These are phyloP conservation scores for Hyalella azteca DNA, from an alignment of 2,888 invertebrate species.

Conservation along the genomic window DNA sequence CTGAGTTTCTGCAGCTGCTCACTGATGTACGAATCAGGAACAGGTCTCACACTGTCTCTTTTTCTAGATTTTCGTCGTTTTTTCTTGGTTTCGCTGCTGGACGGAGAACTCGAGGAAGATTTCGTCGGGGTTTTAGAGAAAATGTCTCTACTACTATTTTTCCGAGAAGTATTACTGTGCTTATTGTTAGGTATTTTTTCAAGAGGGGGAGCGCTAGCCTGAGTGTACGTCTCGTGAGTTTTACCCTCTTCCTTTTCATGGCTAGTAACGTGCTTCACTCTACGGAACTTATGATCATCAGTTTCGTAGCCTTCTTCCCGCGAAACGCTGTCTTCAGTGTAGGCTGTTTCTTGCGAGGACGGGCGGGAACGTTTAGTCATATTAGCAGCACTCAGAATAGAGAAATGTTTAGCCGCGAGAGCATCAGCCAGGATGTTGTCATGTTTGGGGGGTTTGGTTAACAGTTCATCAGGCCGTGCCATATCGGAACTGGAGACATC, in stretches of 20 bases:
- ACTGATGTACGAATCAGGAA: slow-evolving; percentile 2
- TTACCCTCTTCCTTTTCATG: not conserved
- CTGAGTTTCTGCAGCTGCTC: not conserved
- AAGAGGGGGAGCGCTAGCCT: slow-evolving; percentile 13
- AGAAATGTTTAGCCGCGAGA: slow-evolving; percentile 4
- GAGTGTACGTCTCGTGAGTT: not conserved
- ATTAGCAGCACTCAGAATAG: not conserved
- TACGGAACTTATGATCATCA: slow-evolving; percentile 4
- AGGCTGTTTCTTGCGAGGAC: slow-evolving; percentile 14
- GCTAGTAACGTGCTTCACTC: not conserved
- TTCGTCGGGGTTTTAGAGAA: not conserved
- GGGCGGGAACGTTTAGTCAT: not conserved
- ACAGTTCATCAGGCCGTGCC: not conserved
- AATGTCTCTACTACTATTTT: not conserved
- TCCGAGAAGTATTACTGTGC: not conserved
- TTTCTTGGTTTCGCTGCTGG: not conserved
- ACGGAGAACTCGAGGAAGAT: not conserved
- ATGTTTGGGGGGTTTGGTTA: not conserved
- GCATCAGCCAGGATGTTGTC: not conserved
- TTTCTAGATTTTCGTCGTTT: not conserved
- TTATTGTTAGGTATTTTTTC: not conserved
- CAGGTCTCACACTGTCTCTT: not conserved
- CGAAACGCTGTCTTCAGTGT: slow-evolving; percentile 3
- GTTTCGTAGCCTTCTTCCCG: slow-evolving; percentile 23
- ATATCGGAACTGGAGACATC: slow-evolving; percentile 8